These are phyloP conservation scores for Pinna nobilis DNA, from an alignment of 1,140 invertebrate species.

Conservation along the genomic window DNA sequence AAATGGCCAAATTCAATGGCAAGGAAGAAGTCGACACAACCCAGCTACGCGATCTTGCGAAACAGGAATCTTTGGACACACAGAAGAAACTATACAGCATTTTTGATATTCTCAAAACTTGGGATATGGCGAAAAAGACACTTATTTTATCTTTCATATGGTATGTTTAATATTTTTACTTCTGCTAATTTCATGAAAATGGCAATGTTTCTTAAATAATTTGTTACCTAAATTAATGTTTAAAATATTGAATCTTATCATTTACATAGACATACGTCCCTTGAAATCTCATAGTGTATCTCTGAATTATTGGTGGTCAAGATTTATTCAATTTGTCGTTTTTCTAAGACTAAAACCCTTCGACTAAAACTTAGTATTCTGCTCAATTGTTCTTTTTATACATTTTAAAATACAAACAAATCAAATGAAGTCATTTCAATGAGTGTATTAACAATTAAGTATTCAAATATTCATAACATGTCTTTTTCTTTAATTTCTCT, in stretches of 20 bases:
- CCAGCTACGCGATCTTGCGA: not conserved
- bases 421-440: too few species aligned
- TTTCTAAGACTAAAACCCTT: too few species aligned
- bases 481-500: too few species aligned
- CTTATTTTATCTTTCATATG: not conserved
- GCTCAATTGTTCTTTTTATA: too few species aligned
- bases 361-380: too few species aligned
- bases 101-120: not conserved
- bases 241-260: not conserved
- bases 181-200: not conserved
- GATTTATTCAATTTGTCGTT: not conserved
- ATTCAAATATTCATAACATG: too few species aligned
- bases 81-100: not conserved
- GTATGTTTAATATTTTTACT: not conserved
- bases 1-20: slow-evolving; percentile 28
- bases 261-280: not conserved
- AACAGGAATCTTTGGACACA: not conserved
- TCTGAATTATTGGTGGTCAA: not conserved
- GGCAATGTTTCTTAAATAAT: not conserved
- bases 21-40: not conserved
- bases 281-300: not conserved
- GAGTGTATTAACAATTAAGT: too few species aligned
- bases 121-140: not conserved
- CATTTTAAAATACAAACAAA: too few species aligned
- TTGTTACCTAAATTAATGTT: not conserved